Evolutionary conservation across 35 echinoderm and acorn worm genomes (phyloP).

Genomic region (Heliocidaris tuberculata): DNA sequence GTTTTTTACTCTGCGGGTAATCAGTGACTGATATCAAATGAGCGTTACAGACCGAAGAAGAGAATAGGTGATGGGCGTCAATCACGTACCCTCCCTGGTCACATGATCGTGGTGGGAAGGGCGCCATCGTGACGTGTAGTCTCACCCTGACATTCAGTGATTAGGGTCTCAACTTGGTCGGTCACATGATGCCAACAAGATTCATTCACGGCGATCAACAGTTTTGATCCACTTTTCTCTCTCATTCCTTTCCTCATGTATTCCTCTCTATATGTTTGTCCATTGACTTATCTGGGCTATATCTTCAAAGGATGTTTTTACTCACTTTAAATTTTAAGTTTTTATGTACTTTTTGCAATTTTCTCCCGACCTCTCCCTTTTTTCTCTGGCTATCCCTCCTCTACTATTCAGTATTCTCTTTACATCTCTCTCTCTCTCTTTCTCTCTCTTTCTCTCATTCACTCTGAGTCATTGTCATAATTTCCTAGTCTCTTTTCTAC

Average conservation of each 20-base stretch:
- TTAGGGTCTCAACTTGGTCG: background rate
- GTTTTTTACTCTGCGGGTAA: background rate
- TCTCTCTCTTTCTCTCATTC: background rate
- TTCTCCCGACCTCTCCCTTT: background rate
- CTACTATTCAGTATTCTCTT: no score
- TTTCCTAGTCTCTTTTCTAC: no score
- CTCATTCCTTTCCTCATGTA: background rate
- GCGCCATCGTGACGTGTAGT: background rate
- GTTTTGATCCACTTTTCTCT: background rate
- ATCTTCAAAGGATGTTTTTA: no score
- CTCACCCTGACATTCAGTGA: constrained; percentile 32
- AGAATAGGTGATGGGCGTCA: background rate
- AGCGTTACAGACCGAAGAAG: background rate
- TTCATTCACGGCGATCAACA: background rate
- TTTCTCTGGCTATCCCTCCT: background rate
- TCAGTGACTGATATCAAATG: background rate
- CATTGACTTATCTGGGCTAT: background rate
- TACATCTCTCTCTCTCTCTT: background rate
- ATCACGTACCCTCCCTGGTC: constrained; percentile 7
- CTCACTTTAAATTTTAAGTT: no score
- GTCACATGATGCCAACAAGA: background rate
- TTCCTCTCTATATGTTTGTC: background rate
- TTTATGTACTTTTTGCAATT: no score
- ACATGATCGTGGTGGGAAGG: constrained; percentile 20
- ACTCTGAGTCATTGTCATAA: background rate